Percentiles rank a stretch among this genome's conserved stretches.
phyloP scores from a whole-genome alignment of 2,888 invertebrate genomes.

The Orthonevra nobilis region DNA sequence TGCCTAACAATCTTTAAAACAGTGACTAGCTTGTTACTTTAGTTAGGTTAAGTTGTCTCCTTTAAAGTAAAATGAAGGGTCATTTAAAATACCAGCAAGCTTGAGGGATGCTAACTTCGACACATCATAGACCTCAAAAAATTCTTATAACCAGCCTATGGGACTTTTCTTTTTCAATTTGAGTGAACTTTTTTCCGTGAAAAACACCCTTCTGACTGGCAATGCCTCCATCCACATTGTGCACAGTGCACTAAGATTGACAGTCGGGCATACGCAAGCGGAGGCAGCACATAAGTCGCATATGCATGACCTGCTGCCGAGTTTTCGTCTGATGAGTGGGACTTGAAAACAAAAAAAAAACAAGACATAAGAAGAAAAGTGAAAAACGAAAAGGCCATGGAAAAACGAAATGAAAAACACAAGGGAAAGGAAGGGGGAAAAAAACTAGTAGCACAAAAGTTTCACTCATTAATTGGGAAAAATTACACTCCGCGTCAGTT shows the following conservation, averaged over 20 bases:
- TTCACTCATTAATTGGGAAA: slow-evolving; percentile 67
- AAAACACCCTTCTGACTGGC: slow-evolving; percentile 6
- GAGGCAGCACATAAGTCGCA: slow-evolving; percentile 42
- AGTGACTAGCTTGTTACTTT: too few relatives aligned
- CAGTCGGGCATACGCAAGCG: slow-evolving; percentile 45
- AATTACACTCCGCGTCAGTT: slow-evolving; percentile 49
- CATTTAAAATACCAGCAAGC: too few relatives aligned
- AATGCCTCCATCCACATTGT: background rate
- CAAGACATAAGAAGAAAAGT: slow-evolving; percentile 57
- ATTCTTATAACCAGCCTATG: too few relatives aligned
- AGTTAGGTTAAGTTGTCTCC: too few relatives aligned
- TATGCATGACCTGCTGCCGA: slow-evolving; percentile 45
- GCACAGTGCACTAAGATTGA: slow-evolving; percentile 36
- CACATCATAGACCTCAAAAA: too few relatives aligned
- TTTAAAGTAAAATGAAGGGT: too few relatives aligned
- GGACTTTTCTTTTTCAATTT: too few relatives aligned
- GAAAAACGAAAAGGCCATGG: slow-evolving; percentile 34
- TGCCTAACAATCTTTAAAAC: too few relatives aligned
- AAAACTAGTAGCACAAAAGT: slow-evolving; percentile 23
- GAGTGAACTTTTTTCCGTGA: too few relatives aligned
- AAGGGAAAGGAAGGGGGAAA: slow-evolving; percentile 36
- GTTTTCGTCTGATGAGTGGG: slow-evolving; percentile 49
- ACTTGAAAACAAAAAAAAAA: slow-evolving; percentile 65
- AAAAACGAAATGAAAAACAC: slow-evolving; percentile 10
- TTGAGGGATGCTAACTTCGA: too few relatives aligned